Conservation (phyloP, 1,140 invertebrate species). For the Calosoma granatense region DNA sequence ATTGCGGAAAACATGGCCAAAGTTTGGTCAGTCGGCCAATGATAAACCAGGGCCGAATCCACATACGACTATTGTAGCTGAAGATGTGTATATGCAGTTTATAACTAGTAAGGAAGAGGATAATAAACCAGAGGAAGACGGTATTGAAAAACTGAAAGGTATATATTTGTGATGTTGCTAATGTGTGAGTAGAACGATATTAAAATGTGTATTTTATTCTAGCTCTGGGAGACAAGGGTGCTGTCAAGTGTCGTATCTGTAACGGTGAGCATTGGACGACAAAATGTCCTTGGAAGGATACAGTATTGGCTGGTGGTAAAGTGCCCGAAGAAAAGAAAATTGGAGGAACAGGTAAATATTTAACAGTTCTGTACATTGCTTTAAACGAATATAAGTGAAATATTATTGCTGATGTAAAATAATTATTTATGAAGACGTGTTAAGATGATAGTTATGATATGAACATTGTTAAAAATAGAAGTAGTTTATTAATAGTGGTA, state of each 20-base stretch:
- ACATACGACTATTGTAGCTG: conserved; percentile 87
- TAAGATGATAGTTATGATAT: too few relatives aligned
- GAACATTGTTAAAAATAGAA: too few relatives aligned
- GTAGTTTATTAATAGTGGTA: too few relatives aligned
- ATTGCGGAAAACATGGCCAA: conserved; percentile 82
- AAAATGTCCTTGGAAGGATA: conserved; percentile 94
- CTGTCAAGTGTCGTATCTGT: conserved; percentile 90
- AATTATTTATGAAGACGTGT: conserved; percentile 6
- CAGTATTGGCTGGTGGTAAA: conserved; percentile 54
- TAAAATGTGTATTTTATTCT: conserved; percentile 13
- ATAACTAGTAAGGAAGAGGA: conserved; percentile 79
- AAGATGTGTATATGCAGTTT: conserved; percentile 94
- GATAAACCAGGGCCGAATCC: conserved; percentile 95
- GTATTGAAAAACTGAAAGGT: conserved; percentile 62
- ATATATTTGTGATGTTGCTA: conserved; percentile 17
- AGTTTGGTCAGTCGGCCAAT: conserved; percentile 82
- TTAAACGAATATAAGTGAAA: too few relatives aligned
- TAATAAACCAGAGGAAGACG: conserved; percentile 65
- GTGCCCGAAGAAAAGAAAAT: conserved; percentile 33
- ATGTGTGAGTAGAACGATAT: conserved; percentile 2
- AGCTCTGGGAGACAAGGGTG: conserved; percentile 54
- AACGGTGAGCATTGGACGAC: conserved; percentile 96
- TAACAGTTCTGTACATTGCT: too few relatives aligned
- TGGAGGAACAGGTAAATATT: conserved; percentile 15
- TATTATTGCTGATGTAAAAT: too few relatives aligned